Evolutionary conservation across 2,888 invertebrate genomes (phyloP).

Genomic region (Drosophila villosipedis): DNA sequence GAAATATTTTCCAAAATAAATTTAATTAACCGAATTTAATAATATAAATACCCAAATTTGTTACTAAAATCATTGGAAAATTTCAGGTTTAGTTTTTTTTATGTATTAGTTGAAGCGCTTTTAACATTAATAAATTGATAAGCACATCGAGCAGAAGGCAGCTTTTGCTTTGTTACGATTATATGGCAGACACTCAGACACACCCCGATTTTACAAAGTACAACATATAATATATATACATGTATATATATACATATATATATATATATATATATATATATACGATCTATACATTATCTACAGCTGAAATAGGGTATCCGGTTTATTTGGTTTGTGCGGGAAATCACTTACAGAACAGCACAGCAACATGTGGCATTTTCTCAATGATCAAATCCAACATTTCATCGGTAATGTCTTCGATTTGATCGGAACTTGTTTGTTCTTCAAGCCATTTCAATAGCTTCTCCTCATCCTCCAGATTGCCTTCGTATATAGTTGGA

Average conservation of each 20-base stretch:
- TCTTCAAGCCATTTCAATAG: slow-evolving; percentile 94
- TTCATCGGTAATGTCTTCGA: slow-evolving; percentile 97
- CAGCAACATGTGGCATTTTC: slow-evolving; percentile 95
- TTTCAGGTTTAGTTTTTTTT: slow-evolving; percentile 34
- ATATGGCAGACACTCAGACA: slow-evolving; percentile 63
- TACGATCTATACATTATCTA: slow-evolving; percentile 69
- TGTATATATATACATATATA: slow-evolving; percentile 1
- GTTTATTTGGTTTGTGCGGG: slow-evolving; percentile 11
- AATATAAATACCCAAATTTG: background rate
- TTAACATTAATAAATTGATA: slow-evolving; percentile 41
- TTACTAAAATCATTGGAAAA: background rate
- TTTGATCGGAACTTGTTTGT: slow-evolving; percentile 94
- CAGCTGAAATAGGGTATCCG: slow-evolving; percentile 48
- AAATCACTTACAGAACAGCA: slow-evolving; percentile 92
- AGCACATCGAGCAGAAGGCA: slow-evolving; percentile 63
- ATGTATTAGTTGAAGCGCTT: slow-evolving; percentile 68
- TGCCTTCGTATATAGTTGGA: slow-evolving; percentile 92
- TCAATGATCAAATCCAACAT: slow-evolving; percentile 95
- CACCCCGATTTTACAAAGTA: slow-evolving; percentile 58
- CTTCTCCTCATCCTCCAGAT: slow-evolving; percentile 95
- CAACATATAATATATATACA: slow-evolving; percentile 49
- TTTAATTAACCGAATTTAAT: slow-evolving; percentile 8
- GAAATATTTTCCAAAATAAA: background rate
- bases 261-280: slow-evolving; percentile 1
- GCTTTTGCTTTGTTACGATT: slow-evolving; percentile 37